Evolutionary conservation across 2,797 vertebrate genomes (phyloP).

Genomic region (Anomalospiza imberbis): DNA sequence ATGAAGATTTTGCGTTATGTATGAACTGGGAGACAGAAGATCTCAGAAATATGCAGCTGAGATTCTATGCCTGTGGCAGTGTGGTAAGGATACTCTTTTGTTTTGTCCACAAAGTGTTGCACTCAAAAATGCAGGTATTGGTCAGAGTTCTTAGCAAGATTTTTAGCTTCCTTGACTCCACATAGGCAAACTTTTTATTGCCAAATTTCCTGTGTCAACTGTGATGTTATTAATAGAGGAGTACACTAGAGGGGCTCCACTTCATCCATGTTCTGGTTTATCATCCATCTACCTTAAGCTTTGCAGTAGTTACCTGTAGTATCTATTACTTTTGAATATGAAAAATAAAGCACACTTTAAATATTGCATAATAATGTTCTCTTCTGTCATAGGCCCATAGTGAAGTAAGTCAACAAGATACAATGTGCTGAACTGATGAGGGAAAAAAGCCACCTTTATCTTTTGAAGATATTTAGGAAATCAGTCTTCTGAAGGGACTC

Average conservation of each 20-base stretch:
- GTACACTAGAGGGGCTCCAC: neutral
- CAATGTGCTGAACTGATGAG: neutral
- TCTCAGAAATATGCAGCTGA: neutral
- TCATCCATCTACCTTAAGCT: neutral
- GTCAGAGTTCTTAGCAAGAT: neutral
- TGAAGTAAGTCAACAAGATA: neutral
- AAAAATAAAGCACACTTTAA: neutral
- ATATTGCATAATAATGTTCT: neutral
- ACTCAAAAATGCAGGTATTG: neutral
- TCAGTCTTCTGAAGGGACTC: neutral
- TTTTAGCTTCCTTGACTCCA: neutral
- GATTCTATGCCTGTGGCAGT: neutral
- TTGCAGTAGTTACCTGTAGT: neutral
- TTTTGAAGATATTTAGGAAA: neutral
- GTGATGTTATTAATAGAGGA: neutral
- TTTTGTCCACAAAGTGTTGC: neutral
- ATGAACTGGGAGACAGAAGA: neutral
- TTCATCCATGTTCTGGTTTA: neutral
- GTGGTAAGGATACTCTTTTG: neutral
- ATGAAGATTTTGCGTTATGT: neutral
- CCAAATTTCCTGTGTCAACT: neutral
- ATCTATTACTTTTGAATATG: neutral
- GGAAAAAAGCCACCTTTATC: neutral
- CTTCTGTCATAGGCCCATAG: fast-evolving
- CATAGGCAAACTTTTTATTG: neutral